A percentile compares a stretch with the other conserved stretches of the same genome.
phyloP scores from a whole-genome alignment of 92 coral and sea anemone genomes.

The Epizoanthus scotinus region DNA sequence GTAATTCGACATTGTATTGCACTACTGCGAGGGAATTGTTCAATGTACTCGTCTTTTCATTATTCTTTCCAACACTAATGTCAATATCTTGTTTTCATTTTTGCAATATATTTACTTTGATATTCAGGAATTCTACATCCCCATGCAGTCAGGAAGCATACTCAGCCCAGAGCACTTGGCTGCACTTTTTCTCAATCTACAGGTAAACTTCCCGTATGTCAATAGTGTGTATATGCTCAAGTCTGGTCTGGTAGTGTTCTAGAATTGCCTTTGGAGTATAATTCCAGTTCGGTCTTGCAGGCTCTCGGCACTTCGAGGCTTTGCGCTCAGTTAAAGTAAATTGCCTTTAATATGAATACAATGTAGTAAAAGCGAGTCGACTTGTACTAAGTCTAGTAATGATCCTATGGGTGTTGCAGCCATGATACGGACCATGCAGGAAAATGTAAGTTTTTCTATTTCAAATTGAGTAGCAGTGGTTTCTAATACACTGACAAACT shows the following conservation, averaged over 20 bases:
- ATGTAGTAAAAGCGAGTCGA: too few species aligned
- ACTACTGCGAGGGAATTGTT: background rate
- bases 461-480: background rate
- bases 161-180: conserved; percentile 84
- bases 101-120: background rate
- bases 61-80: background rate
- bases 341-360: too few species aligned
- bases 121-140: conserved; percentile 86
- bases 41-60: background rate
- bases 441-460: background rate
- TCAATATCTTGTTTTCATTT: background rate
- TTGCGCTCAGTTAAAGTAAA: too few species aligned
- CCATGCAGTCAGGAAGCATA: conserved; percentile 95
- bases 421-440: too few species aligned
- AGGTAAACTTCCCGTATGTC: conserved; percentile 52
- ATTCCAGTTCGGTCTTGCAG: too few species aligned
- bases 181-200: conserved; percentile 90
- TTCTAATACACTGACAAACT: too few species aligned
- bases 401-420: too few species aligned
- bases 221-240: background rate
- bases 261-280: too few species aligned
- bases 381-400: too few species aligned
- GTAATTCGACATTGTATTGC: conserved; percentile 42
- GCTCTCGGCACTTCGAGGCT: too few species aligned
- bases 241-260: too few species aligned